Evolutionary conservation across 2,888 invertebrate species (phyloP), one percentile per base, ranked within the genome.

Genomic region (Drosophila algonquin): DNA sequence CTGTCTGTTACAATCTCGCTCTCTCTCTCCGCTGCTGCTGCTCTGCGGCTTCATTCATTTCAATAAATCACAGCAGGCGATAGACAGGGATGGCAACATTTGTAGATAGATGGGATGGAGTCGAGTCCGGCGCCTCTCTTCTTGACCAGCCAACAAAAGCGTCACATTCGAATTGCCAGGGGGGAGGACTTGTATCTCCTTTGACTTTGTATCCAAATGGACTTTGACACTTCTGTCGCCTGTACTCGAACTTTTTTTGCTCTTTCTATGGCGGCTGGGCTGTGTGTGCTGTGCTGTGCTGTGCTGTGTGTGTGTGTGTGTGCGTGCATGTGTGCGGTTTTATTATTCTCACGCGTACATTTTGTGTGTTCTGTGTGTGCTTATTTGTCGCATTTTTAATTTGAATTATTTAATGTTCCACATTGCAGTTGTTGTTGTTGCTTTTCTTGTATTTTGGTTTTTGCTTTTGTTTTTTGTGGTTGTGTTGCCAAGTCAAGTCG

Each of bases 1-100:
- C n/a, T 40, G 40, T 40, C 40, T 40, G 40, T 30, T 45, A 35
- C 45, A 44, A 52, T 44, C 58, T 50, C 48, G 51, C 53, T 63
- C 64, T 65, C 63, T 65, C 63, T 30, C 64, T 64, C 74, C 46
- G 35, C 32, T 14, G 27, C 40, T 35, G 14, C 40, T 14, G 40
- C 54, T 2, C 21, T 51, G 14, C 44, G 14, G 21, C 45, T 75
- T 77, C 79, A 77, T 84, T 71, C 60, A 81, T 76, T 84, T 81
- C 56, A 81, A 84, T 78, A 84, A 80, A 85, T 80, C 82, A 78
- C 81, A 65, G 50, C 54, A 50, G 14, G 46, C 56, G 46, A 32
- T 48, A 30, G 16, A 27, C 12, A 18, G 30, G 35, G 21, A 63
- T 12, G 24, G 48, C 10, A 45, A 27, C 16, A 9, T 7, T 10